These are phyloP conservation scores for Actenoides hombroni DNA, from an alignment of 2,113 vertebrate genomes.

Conservation along the genomic window DNA sequence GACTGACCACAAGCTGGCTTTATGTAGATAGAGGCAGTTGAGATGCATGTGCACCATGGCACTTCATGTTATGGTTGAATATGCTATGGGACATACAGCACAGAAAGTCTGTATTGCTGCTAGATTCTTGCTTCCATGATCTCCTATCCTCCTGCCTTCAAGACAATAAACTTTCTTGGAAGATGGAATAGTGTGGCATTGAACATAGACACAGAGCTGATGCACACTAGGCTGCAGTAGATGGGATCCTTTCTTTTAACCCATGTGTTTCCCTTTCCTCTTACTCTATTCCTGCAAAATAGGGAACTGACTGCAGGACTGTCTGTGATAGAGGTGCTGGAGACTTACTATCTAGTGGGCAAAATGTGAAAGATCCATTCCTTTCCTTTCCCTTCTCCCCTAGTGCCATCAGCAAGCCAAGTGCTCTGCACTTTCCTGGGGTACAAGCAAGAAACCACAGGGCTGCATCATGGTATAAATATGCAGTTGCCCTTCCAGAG, in stretches of 20 bases:
- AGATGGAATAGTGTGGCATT: accelerated
- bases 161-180: background rate
- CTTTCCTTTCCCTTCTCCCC: background rate
- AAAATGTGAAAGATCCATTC: background rate
- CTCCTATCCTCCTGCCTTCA: background rate
- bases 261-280: background rate
- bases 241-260: background rate
- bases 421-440: background rate
- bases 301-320: background rate
- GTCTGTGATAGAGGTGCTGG: background rate
- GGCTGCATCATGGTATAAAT: background rate
- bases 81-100: background rate
- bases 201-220: background rate
- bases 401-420: background rate
- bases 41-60: accelerated
- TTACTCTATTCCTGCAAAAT: background rate
- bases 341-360: background rate
- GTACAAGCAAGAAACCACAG: background rate
- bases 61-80: background rate
- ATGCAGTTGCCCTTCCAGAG: background rate
- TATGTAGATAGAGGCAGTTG: background rate
- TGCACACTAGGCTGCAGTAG: too few species aligned
- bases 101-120: background rate
- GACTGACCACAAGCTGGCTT: background rate
- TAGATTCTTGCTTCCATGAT: background rate